phyloP scores from a whole-genome alignment of 1,140 invertebrate species.

The Lordiphosa mommai region DNA sequence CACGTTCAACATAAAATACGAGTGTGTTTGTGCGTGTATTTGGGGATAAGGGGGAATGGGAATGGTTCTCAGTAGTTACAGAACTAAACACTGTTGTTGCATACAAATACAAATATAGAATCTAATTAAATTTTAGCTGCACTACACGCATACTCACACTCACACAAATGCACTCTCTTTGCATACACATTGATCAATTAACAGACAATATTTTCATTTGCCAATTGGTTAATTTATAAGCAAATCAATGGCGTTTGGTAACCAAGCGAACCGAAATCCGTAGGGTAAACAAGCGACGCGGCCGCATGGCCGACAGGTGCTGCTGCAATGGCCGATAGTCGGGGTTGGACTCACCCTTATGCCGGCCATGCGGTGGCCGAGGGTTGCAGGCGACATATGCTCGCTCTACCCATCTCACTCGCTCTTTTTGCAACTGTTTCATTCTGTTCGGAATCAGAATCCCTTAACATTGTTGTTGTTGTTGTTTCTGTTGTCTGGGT shows the following conservation, averaged over 20 bases:
- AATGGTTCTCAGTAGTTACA: background rate
- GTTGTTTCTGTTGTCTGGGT: slow-evolving; percentile 35
- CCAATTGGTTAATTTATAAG: slow-evolving; percentile 79
- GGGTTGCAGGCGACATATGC: slow-evolving; percentile 35
- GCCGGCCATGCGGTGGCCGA: slow-evolving; percentile 10
- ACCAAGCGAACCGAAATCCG: slow-evolving; percentile 61
- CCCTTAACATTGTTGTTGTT: slow-evolving; percentile 26
- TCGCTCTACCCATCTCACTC: slow-evolving; percentile 6
- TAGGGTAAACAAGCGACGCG: slow-evolving; percentile 38
- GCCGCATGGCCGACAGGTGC: slow-evolving; percentile 77
- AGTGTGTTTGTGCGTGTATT: slow-evolving; percentile 10
- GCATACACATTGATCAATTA: slow-evolving; percentile 79
- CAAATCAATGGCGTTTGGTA: slow-evolving; percentile 51
- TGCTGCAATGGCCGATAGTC: slow-evolving; percentile 69
- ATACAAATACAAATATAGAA: slow-evolving; percentile 57
- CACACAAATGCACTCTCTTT: slow-evolving; percentile 43
- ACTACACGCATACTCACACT: slow-evolving; percentile 22
- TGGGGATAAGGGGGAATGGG: background rate
- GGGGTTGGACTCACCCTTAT: slow-evolving; percentile 24
- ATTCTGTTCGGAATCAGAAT: slow-evolving; percentile 37
- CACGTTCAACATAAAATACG: slow-evolving; percentile 60
- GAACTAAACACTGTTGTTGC: slow-evolving; percentile 47
- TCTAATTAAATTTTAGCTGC: slow-evolving; percentile 76
- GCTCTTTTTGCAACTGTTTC: slow-evolving; percentile 51
- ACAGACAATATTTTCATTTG: slow-evolving; percentile 78